Conservation (phyloP, 92 coral and sea anemone genomes). For the Palythoa caribaeorum region DNA sequence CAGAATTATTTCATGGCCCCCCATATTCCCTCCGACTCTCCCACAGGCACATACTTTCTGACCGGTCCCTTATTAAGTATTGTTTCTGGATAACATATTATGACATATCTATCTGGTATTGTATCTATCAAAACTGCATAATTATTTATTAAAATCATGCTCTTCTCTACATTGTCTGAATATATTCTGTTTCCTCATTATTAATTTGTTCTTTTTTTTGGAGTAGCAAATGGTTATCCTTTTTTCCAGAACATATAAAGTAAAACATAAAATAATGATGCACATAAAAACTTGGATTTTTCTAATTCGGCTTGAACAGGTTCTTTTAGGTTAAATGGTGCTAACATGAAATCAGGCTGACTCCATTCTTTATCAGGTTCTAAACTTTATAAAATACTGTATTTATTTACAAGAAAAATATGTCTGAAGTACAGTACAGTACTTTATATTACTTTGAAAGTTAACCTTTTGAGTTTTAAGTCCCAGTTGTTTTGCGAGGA, state of each 20-base stretch:
- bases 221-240: background rate
- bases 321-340: conserved; percentile 5
- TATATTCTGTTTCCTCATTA: background rate
- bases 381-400: conserved; percentile 11
- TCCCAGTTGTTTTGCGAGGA: background rate
- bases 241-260: conserved; percentile 1
- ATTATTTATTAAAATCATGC: background rate
- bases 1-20: too few relatives aligned
- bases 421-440: background rate
- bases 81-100: background rate
- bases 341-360: background rate
- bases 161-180: background rate
- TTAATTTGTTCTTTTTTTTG: background rate
- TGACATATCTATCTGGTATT: background rate
- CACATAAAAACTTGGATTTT: conserved; percentile 5
- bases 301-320: background rate
- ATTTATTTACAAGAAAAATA: background rate
- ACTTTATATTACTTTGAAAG: background rate
- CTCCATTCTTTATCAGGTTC: background rate
- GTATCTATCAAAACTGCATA: background rate
- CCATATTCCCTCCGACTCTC: too few relatives aligned
- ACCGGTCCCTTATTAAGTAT: too few relatives aligned
- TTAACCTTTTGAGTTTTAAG: conserved; percentile 10
- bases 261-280: conserved; percentile 3
- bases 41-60: too few relatives aligned